Evolutionary conservation across 1,140 invertebrate species (phyloP), one percentile per base, ranked within the genome.

Genomic region (Rhyacophila brunnea): DNA sequence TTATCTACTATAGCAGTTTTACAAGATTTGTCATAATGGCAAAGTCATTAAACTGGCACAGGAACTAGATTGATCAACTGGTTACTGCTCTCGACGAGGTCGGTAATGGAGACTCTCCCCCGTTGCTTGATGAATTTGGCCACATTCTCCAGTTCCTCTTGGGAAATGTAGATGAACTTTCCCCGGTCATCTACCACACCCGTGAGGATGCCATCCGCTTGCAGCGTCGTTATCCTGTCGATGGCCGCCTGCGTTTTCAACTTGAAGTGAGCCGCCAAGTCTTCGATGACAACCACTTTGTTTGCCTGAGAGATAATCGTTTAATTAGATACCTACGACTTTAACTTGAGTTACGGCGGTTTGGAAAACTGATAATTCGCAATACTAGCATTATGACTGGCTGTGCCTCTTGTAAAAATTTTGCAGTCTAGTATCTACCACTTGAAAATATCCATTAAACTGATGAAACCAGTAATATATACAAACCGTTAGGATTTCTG

Each of bases 161-260:
- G 83, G 1, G 95, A 95, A 36, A 99, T 94, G 71, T 96, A 99
- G 68, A 99, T 99, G 71, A 99, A 99, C 78, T 99, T 99, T 18
- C 98, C 98, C 65, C 97, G 83, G 72, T 99, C 98, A 72, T 99
- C 98, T 67, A 99, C 93, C 2, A 99, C 96, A 10, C 98, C 98
- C 18, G 91, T 92, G 10, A 95, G 75, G 40, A 79, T 82, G 36
- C 90, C 93, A 65, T 90, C 85, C 5, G 84, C 78, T 68, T 96
- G 89, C 20, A 99, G 80, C 43, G 89, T 86, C 60, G 93, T 86
- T 51, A 99, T 88, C 63, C 95, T 84, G 64, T 93, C 87, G 66
- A 95, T 91, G 1, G 84, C 86, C 36, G 84, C 87, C 72, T 94
- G 89, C 14, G 95, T 97, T 79, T 95, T 97, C n/a, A 98, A 69